A percentile compares a stretch with the other conserved stretches of the same genome.
These are phyloP conservation scores for Phataginus tricuspis DNA, from an alignment of 2,797 vertebrate species.

Conservation along the genomic window DNA sequence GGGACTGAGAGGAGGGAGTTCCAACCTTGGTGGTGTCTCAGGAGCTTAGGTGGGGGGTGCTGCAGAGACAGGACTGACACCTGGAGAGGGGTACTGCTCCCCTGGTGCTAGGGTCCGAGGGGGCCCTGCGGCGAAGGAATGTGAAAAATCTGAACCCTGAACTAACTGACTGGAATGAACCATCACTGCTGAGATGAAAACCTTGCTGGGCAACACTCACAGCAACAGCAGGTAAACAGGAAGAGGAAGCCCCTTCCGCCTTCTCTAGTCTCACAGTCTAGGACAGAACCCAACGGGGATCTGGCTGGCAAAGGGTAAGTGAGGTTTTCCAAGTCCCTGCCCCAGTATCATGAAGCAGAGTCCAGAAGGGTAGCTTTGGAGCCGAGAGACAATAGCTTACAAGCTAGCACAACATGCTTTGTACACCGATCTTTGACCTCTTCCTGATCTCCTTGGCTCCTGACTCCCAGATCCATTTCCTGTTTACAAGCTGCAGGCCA, in stretches of 20 bases:
- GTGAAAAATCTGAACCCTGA: neutral
- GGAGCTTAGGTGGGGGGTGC: neutral
- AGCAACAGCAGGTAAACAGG: neutral
- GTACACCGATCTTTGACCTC: neutral
- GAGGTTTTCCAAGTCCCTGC: neutral
- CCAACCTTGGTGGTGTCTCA: neutral
- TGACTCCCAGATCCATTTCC: neutral
- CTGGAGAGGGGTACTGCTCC: neutral
- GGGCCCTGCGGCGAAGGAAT: neutral
- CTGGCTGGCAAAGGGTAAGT: neutral
- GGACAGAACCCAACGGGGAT: neutral
- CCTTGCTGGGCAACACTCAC: neutral
- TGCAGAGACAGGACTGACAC: neutral
- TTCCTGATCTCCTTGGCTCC: constrained; percentile 7
- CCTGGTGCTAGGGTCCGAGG: neutral
- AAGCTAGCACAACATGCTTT: neutral
- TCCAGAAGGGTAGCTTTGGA: neutral
- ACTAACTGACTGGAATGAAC: neutral
- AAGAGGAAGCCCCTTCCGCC: neutral
- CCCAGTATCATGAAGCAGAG: neutral
- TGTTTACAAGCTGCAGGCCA: neutral
- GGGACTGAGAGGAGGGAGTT: neutral
- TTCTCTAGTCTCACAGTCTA: neutral
- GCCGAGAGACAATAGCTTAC: neutral
- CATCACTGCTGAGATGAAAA: neutral